Conservation (phyloP, 92 coral and sea anemone species). For the Porites evermanni region DNA sequence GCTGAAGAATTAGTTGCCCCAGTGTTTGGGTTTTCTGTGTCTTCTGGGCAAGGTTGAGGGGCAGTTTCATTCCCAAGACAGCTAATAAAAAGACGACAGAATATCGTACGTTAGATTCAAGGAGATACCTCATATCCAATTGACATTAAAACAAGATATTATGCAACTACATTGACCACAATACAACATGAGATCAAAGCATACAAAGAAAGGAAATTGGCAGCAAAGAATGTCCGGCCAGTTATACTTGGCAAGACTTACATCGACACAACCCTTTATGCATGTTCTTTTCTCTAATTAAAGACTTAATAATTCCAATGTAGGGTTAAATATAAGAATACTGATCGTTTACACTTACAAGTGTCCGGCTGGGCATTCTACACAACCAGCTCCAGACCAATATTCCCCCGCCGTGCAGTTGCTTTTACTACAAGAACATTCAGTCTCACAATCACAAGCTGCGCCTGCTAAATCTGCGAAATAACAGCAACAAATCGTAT, state of each 20-base stretch:
- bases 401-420: conserved; percentile 92
- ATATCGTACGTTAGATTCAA: conserved; percentile 6
- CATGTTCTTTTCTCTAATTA: neutral
- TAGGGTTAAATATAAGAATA: neutral
- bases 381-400: conserved; percentile 88
- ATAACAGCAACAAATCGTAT: neutral
- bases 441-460: conserved; percentile 87
- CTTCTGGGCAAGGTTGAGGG: conserved; percentile 78
- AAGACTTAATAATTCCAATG: neutral
- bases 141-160: conserved; percentile 37
- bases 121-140: conserved; percentile 16
- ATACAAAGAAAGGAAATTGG: neutral
- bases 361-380: conserved; percentile 94
- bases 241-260: neutral
- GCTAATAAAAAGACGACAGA: conserved; percentile 40
- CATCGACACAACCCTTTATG: neutral
- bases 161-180: neutral
- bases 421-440: conserved; percentile 83
- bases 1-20: conserved; percentile 60
- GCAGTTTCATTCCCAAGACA: conserved; percentile 88
- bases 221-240: neutral
- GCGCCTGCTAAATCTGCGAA: conserved; percentile 65
- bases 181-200: conserved; percentile 14
- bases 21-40: conserved; percentile 73
- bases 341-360: conserved; percentile 74